Conservation (phyloP, 1,140 invertebrate genomes). For the Lethrus apterus region DNA sequence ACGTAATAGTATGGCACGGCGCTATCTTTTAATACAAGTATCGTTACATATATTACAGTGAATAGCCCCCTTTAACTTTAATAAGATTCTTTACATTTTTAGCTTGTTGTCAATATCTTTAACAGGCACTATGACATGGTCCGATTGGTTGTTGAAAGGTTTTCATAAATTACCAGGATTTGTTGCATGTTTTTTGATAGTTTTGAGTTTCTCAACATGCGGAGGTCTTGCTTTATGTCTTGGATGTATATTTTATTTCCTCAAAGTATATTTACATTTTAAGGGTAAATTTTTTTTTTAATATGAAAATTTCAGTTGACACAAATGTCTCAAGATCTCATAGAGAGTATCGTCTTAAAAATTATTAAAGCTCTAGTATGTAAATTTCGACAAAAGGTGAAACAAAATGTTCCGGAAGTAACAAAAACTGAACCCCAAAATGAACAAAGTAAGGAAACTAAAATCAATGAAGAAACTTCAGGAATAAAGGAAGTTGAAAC, state of each 20-base stretch:
- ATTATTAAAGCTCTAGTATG: conserved; percentile 45
- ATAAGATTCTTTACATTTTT: too few relatives aligned
- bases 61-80: too few relatives aligned
- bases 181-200: conserved; percentile 42
- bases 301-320: conserved; percentile 49
- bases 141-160: conserved; percentile 48
- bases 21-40: too few relatives aligned
- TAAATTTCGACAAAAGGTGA: conserved; percentile 27
- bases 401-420: not conserved
- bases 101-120: conserved; percentile 27
- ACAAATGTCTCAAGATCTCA: conserved; percentile 65
- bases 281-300: conserved; percentile 8
- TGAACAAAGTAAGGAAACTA: not conserved
- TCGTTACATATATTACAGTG: too few relatives aligned
- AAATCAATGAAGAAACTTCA: conserved; percentile 5
- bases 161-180: conserved; percentile 47
- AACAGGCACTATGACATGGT: conserved; percentile 45
- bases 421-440: not conserved
- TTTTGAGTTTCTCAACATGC: conserved; percentile 47
- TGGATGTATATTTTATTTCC: conserved; percentile 49
- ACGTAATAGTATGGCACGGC: too few relatives aligned
- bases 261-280: conserved; percentile 41
- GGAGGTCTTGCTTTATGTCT: conserved; percentile 46
- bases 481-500: not conserved
- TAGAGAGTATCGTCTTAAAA: conserved; percentile 57